Conservation (phyloP, 2,797 vertebrate genomes). For the Pangasius sanitwongsei region DNA sequence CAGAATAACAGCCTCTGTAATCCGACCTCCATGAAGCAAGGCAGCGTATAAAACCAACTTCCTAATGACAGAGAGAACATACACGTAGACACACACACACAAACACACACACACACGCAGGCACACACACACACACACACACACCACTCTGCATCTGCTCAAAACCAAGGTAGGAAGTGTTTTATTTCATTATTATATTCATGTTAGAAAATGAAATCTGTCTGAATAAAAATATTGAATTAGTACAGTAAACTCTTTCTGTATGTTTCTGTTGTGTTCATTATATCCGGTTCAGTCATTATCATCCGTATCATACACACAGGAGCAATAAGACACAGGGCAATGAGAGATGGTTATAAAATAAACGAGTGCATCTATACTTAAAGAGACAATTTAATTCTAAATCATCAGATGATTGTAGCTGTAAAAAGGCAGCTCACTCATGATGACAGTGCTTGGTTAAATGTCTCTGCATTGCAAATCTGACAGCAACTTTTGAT, state of each 20-base stretch:
- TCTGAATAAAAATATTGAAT: neutral
- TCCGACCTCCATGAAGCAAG: slow-evolving; percentile 51
- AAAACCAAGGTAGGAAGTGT: slow-evolving; percentile 6
- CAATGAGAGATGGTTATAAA: neutral
- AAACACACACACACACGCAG: neutral
- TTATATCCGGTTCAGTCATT: neutral
- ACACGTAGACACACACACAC: neutral
- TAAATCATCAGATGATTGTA: neutral
- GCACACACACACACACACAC: neutral
- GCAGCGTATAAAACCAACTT: slow-evolving; percentile 65
- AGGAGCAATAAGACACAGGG: neutral
- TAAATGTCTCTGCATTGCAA: neutral
- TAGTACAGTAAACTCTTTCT: neutral
- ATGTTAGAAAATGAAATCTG: neutral
- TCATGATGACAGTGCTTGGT: neutral
- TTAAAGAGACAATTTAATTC: neutral
- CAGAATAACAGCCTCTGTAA: slow-evolving; percentile 62
- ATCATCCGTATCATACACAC: neutral
- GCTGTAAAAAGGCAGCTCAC: neutral
- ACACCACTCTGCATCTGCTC: neutral
- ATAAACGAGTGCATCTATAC: neutral
- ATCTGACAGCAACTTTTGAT: neutral
- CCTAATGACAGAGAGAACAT: slow-evolving; percentile 1
- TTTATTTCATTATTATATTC: neutral
- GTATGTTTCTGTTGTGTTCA: neutral